Evolutionary conservation across 2,888 invertebrate genomes (phyloP), one percentile per base, ranked within the genome.

Genomic region (Clunio marinus): DNA sequence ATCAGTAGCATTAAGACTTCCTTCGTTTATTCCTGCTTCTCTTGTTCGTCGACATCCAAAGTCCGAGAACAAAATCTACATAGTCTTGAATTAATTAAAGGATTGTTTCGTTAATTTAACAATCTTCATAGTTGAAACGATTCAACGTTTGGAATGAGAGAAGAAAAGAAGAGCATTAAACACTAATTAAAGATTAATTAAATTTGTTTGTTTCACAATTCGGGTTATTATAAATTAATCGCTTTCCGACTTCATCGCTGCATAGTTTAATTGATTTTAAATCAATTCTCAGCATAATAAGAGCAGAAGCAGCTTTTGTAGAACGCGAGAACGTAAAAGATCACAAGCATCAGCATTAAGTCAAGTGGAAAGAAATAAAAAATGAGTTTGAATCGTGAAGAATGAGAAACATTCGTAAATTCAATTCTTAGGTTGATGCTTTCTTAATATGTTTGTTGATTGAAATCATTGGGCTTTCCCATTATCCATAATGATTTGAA

Each of bases 111-210:
- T 10, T 27, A 27, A 28, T 24, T n/a, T 15, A 45, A 45, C 63
- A 45, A 22, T 41, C 24, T 60, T 35, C 28, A 24, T 63, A 7
- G 7, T 59, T 20, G 25, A 10, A 57, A n/a, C 24, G 37, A 60
- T 28, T 45, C 45, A 27, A n/a, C 35, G 37, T n/a, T 27, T 27
- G 32, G 25, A 45, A 51, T 46, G 8, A 28, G 15, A 28, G 7
- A 59, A 59, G 32, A 7, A 46, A 45, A 63, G 27, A 63, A 63
- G 15, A 63, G 46, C 63, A 63, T 63, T 63, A 66, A 66, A 66
- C 46, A 35, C 66, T 66, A 66, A 66, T 66, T 66, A 66, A 66
- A 66, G 66, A 32, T 66, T 66, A 66, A 66, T 66, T 66, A 66
- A 55, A 66, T 55, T 66, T 45, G 66, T 66, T 66, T 66, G 66